These are phyloP conservation scores for Bugulina stolonifera DNA, from an alignment of 2,888 invertebrate species.

Conservation along the genomic window DNA sequence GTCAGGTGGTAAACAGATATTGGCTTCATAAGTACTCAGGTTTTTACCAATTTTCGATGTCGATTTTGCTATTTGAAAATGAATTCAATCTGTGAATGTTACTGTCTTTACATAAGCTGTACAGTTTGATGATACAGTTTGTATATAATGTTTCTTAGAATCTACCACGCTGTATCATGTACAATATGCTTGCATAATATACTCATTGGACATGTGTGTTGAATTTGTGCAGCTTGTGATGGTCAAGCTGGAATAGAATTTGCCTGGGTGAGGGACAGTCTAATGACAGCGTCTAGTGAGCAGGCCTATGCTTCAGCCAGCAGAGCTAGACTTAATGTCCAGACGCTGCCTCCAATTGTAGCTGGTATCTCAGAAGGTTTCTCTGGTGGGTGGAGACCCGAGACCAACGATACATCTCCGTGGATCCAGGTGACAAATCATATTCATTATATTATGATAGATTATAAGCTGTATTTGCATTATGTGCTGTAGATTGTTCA, in stretches of 20 bases:
- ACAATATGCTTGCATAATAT: no score
- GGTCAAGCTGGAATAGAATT: constrained; percentile 34
- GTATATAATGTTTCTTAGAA: no score
- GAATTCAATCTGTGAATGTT: not conserved
- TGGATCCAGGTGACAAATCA: constrained; percentile 32
- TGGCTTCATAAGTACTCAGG: no score
- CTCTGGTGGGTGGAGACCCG: constrained; percentile 44
- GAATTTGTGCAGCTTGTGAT: constrained; percentile 38
- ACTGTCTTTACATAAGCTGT: no score
- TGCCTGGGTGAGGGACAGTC: constrained; percentile 36
- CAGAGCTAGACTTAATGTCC: constrained; percentile 35
- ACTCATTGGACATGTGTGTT: no score
- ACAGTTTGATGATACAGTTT: no score
- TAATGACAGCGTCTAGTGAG: constrained; percentile 36
- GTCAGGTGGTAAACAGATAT: not conserved
- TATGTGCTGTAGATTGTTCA: no score
- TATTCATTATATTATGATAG: no score
- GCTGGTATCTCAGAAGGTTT: constrained; percentile 33
- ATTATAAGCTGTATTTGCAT: no score
- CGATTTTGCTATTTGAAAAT: no score
- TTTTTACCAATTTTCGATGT: no score
- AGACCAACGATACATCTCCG: constrained; percentile 35
- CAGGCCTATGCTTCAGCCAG: constrained; percentile 31
- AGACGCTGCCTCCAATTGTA: constrained; percentile 27
- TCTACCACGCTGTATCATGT: no score